Evolutionary conservation across 2,113 vertebrate species (phyloP), one percentile per base, ranked within the genome.

Genomic region (Esox niger): DNA sequence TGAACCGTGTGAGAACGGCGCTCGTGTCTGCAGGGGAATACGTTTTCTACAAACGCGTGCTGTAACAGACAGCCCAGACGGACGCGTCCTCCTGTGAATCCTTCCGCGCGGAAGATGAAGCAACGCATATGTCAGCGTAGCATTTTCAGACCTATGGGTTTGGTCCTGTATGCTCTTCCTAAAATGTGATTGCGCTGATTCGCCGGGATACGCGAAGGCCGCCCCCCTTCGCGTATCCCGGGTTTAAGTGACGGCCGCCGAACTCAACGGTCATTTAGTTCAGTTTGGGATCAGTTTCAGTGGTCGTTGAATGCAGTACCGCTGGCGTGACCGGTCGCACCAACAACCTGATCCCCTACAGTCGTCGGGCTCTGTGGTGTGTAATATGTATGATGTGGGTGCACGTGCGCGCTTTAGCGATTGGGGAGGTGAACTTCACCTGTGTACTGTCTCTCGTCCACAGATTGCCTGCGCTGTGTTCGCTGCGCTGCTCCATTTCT

Each of bases 401-500:
- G 55, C 15, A 9, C 25, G 21, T 15, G 33, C 6, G 15, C 13
- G 4, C 29, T 8, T 65, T 29, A 31, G 7, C 69, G 35, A 1
- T 8, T 13, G 3, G 2, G 35, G 0, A 13, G 35, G 38, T 43
- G 38, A 4, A 15, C 38, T 17, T 43, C 11, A 43, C 13, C 38
- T 17, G 38, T 17, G 38, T 17, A 43, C 15, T 17, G 38, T 38
- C 27, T 55, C 57, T 2, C 67, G 15, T 64, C 63, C 15, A 49
- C 88, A 99, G 97, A 96, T 99, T 25, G 95, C 95, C 35, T 99
- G 97, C 69, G 95, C 97, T 0, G 93, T 98, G 64, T 98, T 98
- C 2, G 97, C 97, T 15, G 97, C 96, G 29, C 91, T 99, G 68
- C 91, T 99, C 46, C 96, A 99, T 79, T 99, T 99, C 92, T 99